Percentiles rank a stretch among this genome's conserved stretches.
Conservation (phyloP, 2,888 invertebrate genomes). For the Oxycera nigricornis region DNA sequence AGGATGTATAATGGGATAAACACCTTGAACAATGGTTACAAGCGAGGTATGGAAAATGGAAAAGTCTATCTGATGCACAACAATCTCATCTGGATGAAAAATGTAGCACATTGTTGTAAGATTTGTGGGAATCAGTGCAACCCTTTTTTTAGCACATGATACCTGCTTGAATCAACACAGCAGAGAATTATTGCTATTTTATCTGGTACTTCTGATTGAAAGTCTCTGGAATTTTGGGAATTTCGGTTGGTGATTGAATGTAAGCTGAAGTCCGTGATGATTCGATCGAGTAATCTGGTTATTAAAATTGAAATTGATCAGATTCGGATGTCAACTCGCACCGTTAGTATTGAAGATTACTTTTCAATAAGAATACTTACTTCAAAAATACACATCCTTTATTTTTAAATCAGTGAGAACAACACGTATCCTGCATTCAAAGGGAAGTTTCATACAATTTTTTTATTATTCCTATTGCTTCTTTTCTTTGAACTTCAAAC, state of each 20-base stretch:
- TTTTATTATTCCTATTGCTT: neutral
- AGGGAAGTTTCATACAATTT: neutral
- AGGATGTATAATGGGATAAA: constrained; percentile 55
- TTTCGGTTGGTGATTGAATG: neutral
- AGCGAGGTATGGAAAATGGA: constrained; percentile 2
- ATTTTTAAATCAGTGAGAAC: no score
- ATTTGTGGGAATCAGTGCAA: neutral
- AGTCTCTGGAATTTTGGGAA: neutral
- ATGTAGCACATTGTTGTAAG: neutral
- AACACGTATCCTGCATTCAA: no score
- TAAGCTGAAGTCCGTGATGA: neutral
- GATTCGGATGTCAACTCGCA: no score
- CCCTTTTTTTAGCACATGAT: neutral
- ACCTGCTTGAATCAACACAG: neutral
- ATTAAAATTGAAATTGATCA: neutral
- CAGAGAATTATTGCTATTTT: neutral
- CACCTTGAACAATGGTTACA: constrained; percentile 51
- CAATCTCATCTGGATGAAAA: neutral
- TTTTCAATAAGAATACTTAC: no score
- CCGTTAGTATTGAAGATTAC: no score
- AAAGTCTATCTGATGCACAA: neutral
- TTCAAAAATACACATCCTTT: no score
- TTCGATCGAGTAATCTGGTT: neutral
- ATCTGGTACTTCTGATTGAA: neutral
- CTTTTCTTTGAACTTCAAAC: neutral